Evolutionary conservation across 2,888 invertebrate species (phyloP).

Genomic region (Geotrupes spiniger): DNA sequence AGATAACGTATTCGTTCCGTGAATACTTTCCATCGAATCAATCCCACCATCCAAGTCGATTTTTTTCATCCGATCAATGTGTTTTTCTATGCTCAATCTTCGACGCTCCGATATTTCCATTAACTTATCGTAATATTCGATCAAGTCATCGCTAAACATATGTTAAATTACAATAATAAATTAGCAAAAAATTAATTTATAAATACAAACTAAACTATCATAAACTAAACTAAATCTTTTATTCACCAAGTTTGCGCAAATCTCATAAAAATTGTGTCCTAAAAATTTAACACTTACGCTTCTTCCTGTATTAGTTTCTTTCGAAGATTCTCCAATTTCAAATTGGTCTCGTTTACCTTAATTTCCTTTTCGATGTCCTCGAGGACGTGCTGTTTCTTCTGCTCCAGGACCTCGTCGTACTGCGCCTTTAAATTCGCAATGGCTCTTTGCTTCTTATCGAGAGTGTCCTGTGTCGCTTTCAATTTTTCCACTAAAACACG

Average conservation of each 20-base stretch:
- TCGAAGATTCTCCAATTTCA: constrained; percentile 38
- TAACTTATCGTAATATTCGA: constrained; percentile 64
- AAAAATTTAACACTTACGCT: too few species aligned
- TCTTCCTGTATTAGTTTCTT: constrained; percentile 44
- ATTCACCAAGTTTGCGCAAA: too few species aligned
- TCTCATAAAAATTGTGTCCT: too few species aligned
- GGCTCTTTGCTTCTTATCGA: constrained; percentile 39
- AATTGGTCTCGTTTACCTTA: constrained; percentile 34
- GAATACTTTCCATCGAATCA: constrained; percentile 1
- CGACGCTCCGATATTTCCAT: constrained; percentile 59
- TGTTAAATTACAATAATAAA: too few species aligned
- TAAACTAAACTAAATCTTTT: too few species aligned
- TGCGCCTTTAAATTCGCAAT: constrained; percentile 39
- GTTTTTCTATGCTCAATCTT: constrained; percentile 40
- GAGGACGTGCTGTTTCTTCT: constrained; percentile 37
- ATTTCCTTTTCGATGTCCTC: constrained; percentile 42
- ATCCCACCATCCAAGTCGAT: constrained; percentile 12
- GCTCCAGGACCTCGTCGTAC: constrained; percentile 38
- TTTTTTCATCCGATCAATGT: constrained; percentile 34
- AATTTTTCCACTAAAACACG: constrained; percentile 41
- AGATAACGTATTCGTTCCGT: not conserved
- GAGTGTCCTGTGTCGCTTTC: constrained; percentile 33
- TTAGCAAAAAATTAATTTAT: too few species aligned
- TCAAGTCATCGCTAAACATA: constrained; percentile 58
- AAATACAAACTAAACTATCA: too few species aligned